Base-by-base conservation (phyloP, 2,113 vertebrate species). In the Hippocampus abdominalis region DNA sequence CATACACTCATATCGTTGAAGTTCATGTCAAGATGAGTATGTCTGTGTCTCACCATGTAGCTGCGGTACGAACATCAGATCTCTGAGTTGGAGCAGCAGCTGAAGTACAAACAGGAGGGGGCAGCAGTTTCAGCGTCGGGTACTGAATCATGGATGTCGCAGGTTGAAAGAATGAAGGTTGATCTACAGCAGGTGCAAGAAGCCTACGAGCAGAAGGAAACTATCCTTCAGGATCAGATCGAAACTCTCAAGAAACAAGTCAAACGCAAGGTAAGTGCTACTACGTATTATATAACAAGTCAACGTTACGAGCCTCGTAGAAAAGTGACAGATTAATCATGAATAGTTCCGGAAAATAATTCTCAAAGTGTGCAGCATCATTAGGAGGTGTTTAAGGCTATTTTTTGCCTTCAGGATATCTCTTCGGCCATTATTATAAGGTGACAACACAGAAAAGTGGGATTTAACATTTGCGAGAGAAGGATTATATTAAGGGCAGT, bases 31-130 rank as follows among this genome's bases (percentile, higher is more conserved):
- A 36, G 10, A 13, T 9, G 2, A 13, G 18, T 18, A 21, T 13
- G 21, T 54, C 18, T 74, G n/a, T 69, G 2, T 82, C 40, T 70
- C 16, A 16, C 23, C 15, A 20, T 79, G 71, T 20, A 99, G 97
- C 92, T 96, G 11, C 93, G 94, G 56, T 98, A 98, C 44, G 95
- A 98, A 72, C 92, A 94, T 77, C 94, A 93, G 75, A 89, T 98
- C 56, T 86, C 82, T 20, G 93, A 94, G 62, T 91, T 98, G 68
- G 93, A 99, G 78, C 92, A 90, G 59, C 81, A 84, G 65, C 78
- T 72, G 25, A 82, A 75, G 6, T 21, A 8, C 11, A 44, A 44
- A 44, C 10, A 39, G 7, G 39, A 64, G 21, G n/a, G 25, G 7
- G 40, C n/a, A 8, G 80, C 81, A 64, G 87, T 77, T 6, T 56